A percentile compares a stretch with the other conserved stretches of the same genome.
Conservation (phyloP, 2,888 invertebrate genomes). For the Galeopsomyia nigrocyanea region DNA sequence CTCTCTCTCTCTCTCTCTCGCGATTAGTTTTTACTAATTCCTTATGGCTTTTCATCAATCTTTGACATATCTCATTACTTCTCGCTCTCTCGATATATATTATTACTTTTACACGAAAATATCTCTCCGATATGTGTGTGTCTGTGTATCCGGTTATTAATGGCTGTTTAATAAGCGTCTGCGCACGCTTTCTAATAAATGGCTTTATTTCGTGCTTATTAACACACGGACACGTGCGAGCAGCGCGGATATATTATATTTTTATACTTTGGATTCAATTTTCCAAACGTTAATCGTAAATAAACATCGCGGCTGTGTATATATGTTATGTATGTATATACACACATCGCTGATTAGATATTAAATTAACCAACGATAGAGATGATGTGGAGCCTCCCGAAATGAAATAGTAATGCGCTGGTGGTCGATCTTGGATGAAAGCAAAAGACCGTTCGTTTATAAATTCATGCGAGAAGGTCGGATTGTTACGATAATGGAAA, state of each 20-base stretch:
- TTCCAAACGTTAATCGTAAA: too few species aligned
- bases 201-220: slow-evolving; percentile 9
- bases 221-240: too few species aligned
- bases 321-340: too few species aligned
- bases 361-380: too few species aligned
- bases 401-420: too few species aligned
- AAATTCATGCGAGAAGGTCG: slow-evolving; percentile 29
- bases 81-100: slow-evolving; percentile 3
- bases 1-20: slow-evolving; percentile 29
- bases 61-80: slow-evolving; percentile 45
- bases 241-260: not conserved
- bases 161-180: slow-evolving; percentile 31
- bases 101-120: slow-evolving; percentile 16
- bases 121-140: not conserved
- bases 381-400: too few species aligned
- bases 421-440: slow-evolving; percentile 8
- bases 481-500: slow-evolving; percentile 22
- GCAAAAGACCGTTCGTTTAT: slow-evolving; percentile 13
- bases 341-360: too few species aligned
- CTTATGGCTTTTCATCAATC: slow-evolving; percentile 45
- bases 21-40: slow-evolving; percentile 47
- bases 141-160: slow-evolving; percentile 24
- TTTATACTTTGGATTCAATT: too few species aligned
- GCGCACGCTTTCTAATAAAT: slow-evolving; percentile 18
- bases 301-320: too few species aligned